Percentiles rank a stretch among this genome's conserved stretches.
These are phyloP conservation scores for Calliphora vicina DNA, from an alignment of 1,140 invertebrate species.

Conservation along the genomic window DNA sequence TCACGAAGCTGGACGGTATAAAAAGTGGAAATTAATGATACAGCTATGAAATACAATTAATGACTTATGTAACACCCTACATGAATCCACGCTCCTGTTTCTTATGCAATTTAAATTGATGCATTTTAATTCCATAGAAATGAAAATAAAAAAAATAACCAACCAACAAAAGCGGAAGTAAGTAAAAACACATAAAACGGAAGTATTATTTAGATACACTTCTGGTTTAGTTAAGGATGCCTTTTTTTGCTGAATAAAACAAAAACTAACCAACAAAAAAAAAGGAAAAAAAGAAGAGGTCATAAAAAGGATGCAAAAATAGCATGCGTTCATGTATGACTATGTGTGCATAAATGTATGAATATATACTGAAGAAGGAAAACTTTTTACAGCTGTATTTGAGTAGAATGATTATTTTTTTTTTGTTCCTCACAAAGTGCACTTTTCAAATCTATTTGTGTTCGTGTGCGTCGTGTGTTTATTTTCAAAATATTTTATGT, in stretches of 20 bases:
- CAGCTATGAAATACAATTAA: too few species aligned
- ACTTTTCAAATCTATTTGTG: background rate
- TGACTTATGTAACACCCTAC: too few species aligned
- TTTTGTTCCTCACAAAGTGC: background rate
- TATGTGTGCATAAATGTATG: background rate
- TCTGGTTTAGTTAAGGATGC: constrained; percentile 16
- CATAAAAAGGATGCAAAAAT: constrained; percentile 1
- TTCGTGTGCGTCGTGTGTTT: background rate
- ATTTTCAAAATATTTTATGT: background rate
- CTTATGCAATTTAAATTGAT: background rate
- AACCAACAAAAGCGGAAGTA: constrained; percentile 23
- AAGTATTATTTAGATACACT: constrained; percentile 29
- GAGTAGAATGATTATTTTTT: too few species aligned
- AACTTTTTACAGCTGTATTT: too few species aligned
- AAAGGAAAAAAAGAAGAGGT: background rate
- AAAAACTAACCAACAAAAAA: background rate
- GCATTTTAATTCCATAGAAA: background rate
- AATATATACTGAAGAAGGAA: too few species aligned
- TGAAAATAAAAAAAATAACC: background rate
- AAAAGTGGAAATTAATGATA: too few species aligned
- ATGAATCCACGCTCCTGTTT: background rate
- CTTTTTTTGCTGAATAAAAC: background rate
- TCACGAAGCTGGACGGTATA: too few species aligned
- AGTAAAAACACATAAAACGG: constrained; percentile 31
- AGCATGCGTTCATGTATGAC: background rate